Percentiles rank a stretch among this genome's conserved stretches.
phyloP scores from a whole-genome alignment of 2,888 invertebrate genomes.

The Tanypteryx hageni region DNA sequence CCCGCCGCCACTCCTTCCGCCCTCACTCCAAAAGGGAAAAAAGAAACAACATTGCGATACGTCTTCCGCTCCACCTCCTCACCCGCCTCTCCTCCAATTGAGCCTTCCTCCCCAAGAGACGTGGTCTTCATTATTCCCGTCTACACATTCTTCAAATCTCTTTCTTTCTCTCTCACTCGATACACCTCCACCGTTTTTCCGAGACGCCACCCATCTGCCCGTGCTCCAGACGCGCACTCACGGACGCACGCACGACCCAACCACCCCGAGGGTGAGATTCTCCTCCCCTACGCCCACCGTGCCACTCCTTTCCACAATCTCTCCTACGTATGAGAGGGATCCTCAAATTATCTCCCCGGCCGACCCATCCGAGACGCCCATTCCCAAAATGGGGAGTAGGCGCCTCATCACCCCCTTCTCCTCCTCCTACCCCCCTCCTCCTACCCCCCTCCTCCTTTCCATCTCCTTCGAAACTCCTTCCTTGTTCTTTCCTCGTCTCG shows the following conservation, averaged over 20 bases:
- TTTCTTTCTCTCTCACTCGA: neutral
- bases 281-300: neutral
- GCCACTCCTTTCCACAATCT: neutral
- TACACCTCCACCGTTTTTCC: neutral
- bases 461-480: neutral
- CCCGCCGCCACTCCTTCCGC: neutral
- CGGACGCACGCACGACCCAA: neutral
- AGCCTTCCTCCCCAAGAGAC: conserved; percentile 24
- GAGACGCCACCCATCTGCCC: neutral
- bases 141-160: conserved; percentile 29
- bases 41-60: neutral
- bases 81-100: neutral
- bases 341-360: conserved; percentile 14
- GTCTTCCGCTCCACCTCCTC: neutral
- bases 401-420: neutral
- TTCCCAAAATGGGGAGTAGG: neutral
- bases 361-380: conserved; percentile 32
- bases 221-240: neutral
- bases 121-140: conserved; percentile 27
- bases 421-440: neutral
- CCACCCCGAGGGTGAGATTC: neutral
- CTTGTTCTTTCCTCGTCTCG: neutral
- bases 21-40: neutral
- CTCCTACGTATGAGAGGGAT: neutral
- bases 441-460: neutral